Percentiles rank a stretch among this genome's conserved stretches.
phyloP scores from a whole-genome alignment of 2,113 vertebrate species.

The Lasiurus borealis region DNA sequence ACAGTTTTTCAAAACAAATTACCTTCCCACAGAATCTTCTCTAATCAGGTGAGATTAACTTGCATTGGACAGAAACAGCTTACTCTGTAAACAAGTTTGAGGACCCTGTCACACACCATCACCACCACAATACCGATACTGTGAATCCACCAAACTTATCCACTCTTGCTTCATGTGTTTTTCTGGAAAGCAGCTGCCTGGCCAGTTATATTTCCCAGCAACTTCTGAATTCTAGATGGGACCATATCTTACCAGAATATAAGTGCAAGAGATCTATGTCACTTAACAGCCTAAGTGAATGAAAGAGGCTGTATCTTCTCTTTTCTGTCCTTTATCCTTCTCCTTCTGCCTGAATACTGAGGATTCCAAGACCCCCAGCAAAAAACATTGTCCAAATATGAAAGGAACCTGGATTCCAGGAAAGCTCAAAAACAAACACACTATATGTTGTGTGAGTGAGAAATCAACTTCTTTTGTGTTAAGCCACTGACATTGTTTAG shows the following conservation, averaged over 20 bases:
- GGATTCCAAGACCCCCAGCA: background rate
- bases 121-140: background rate
- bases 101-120: background rate
- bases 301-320: background rate
- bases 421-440: background rate
- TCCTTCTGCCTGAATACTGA: constrained; percentile 18
- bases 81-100: background rate
- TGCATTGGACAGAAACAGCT: background rate
- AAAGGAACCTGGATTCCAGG: background rate
- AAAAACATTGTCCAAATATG: background rate
- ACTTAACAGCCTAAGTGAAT: background rate
- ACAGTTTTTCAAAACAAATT: constrained; percentile 63
- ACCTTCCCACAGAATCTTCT: background rate
- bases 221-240: background rate
- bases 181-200: background rate
- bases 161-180: background rate
- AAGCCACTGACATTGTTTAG: background rate
- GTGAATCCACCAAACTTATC: background rate
- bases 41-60: background rate
- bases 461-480: background rate
- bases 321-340: background rate
- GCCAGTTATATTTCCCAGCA: background rate
- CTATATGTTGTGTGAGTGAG: background rate
- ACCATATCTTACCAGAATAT: background rate
- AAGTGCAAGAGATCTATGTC: background rate